Conservation (phyloP, 2,797 vertebrate genomes). For the Meda fulgida region DNA sequence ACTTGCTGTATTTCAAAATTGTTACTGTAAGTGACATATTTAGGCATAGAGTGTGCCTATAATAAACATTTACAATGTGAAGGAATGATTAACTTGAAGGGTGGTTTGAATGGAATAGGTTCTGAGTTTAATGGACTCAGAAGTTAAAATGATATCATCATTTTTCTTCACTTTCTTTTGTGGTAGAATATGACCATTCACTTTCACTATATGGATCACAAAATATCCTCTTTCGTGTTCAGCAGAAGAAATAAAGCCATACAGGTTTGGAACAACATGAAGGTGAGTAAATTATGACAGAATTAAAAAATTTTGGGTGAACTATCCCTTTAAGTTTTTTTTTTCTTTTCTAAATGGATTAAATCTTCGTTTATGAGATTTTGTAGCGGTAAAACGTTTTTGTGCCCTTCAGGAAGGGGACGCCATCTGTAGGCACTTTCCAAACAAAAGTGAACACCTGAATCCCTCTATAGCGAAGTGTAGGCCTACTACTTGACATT, state of each 20-base stretch:
- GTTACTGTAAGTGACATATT: neutral
- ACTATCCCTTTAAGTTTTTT: neutral
- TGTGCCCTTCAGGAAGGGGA: neutral
- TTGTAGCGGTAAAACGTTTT: neutral
- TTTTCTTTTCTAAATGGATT: too few relatives aligned
- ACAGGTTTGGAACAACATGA: neutral
- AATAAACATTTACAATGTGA: neutral
- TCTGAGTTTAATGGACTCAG: too few relatives aligned
- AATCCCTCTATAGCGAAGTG: neutral
- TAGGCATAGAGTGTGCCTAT: neutral
- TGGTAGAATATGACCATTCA: neutral
- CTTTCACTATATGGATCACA: neutral
- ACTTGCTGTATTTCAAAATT: constrained; percentile 36
- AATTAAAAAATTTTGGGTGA: too few relatives aligned
- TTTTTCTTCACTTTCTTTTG: neutral
- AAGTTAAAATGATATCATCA: neutral
- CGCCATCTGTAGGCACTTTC: neutral
- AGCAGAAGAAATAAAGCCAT: neutral
- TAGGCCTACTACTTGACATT: neutral
- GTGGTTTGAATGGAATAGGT: neutral
- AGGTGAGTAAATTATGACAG: too few relatives aligned
- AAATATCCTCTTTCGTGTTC: neutral
- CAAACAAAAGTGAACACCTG: neutral
- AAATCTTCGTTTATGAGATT: neutral
- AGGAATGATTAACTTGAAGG: neutral